A percentile compares a stretch with the other conserved stretches of the same genome.
phyloP scores from a whole-genome alignment of 2,797 vertebrate species.

The Periparus ater region DNA sequence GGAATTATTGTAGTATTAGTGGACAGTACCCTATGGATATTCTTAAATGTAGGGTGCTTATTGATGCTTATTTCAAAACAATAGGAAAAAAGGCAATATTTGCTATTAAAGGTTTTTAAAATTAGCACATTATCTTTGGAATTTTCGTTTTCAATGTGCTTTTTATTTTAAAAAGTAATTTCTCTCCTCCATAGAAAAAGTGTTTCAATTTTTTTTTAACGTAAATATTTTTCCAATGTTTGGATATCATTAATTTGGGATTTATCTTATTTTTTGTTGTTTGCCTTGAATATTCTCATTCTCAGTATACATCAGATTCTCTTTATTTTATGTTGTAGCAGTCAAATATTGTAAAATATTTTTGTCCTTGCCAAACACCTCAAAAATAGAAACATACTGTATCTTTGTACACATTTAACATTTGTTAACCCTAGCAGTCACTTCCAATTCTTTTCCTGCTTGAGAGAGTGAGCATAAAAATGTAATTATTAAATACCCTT shows the following conservation, averaged over 20 bases:
- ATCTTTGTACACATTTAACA: not conserved
- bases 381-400: not conserved
- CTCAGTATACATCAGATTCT: not conserved
- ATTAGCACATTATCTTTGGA: not conserved
- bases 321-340: not conserved
- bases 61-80: not conserved
- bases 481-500: not conserved
- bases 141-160: not conserved
- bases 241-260: not conserved
- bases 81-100: not conserved
- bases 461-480: not conserved
- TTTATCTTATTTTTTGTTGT: not conserved
- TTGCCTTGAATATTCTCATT: not conserved
- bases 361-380: not conserved
- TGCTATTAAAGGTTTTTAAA: not conserved
- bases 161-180: not conserved
- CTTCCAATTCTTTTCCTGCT: not conserved
- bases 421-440: not conserved
- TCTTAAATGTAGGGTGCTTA: not conserved
- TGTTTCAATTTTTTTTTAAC: not conserved
- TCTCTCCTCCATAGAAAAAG: not conserved
- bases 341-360: not conserved
- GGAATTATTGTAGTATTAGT: not conserved
- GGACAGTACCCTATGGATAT: not conserved
- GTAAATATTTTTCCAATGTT: not conserved